These are phyloP conservation scores for Atractosteus spatula DNA, from an alignment of 2,113 vertebrate genomes.

Conservation along the genomic window DNA sequence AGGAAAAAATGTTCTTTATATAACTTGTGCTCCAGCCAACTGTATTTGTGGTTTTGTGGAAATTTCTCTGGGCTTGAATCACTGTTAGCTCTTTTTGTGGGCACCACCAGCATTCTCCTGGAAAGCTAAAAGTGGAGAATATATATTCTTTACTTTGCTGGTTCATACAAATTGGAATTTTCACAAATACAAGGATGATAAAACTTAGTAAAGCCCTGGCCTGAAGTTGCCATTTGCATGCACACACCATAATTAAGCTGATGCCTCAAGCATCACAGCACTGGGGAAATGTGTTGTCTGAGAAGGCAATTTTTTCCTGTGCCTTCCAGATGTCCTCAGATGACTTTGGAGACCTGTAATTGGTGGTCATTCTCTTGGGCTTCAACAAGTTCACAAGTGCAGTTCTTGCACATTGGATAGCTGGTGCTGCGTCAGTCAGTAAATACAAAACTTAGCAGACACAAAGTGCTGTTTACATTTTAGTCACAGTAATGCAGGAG, in stretches of 20 bases:
- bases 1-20: constrained; percentile 50
- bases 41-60: constrained; percentile 55
- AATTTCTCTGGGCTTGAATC: constrained; percentile 59
- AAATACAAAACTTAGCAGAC: background rate
- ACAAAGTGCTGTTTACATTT: background rate
- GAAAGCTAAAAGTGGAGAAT: constrained; percentile 1
- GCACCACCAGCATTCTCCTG: constrained; percentile 5
- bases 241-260: background rate
- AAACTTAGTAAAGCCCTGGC: background rate
- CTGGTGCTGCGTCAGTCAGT: background rate
- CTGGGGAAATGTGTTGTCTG: constrained; percentile 3
- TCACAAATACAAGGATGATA: background rate
- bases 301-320: constrained; percentile 1
- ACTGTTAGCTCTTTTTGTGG: constrained; percentile 35
- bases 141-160: background rate
- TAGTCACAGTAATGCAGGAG: background rate
- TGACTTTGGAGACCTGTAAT: constrained; percentile 10
- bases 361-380: constrained; percentile 8
- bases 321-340: constrained; percentile 5
- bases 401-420: background rate
- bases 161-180: constrained; percentile 7
- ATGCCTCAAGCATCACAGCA: background rate
- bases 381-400: constrained; percentile 3
- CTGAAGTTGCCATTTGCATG: background rate
- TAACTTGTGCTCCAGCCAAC: constrained; percentile 53